phyloP scores from a whole-genome alignment of 1,140 invertebrate genomes.

The Caenorhabditis briggsae region DNA sequence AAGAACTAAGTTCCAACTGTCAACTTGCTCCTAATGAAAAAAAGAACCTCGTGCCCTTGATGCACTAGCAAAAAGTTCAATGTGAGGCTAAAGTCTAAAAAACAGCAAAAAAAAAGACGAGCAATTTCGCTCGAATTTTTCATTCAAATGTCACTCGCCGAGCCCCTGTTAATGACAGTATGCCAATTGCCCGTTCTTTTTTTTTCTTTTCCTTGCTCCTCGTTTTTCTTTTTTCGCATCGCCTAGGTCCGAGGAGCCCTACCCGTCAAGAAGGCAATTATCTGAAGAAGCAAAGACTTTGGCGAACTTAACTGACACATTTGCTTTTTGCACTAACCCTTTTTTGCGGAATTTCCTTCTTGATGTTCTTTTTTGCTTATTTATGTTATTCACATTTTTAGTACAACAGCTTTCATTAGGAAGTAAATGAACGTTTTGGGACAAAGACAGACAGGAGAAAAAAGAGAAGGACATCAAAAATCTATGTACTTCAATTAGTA shows the following conservation, averaged over 20 bases:
- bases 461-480: background rate
- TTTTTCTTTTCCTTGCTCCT: background rate
- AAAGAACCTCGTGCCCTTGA: no score
- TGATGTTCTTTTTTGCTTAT: background rate
- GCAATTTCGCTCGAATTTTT: constrained; percentile 44
- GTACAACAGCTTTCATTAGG: no score
- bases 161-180: constrained; percentile 50
- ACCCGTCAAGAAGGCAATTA: constrained; percentile 14
- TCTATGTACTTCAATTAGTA: background rate
- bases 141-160: constrained; percentile 54
- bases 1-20: no score
- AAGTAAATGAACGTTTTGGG: background rate
- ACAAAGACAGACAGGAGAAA: background rate
- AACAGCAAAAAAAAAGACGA: constrained; percentile 6
- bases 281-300: constrained; percentile 33
- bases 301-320: constrained; percentile 43
- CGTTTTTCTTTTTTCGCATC: constrained; percentile 22
- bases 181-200: constrained; percentile 54
- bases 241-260: background rate
- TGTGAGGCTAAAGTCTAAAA: background rate
- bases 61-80: background rate
- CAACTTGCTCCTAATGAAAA: no score
- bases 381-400: background rate
- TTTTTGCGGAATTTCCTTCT: background rate
- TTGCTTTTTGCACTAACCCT: background rate